phyloP scores from a whole-genome alignment of 92 coral and sea anemone genomes.

The Bergia puertoricense region DNA sequence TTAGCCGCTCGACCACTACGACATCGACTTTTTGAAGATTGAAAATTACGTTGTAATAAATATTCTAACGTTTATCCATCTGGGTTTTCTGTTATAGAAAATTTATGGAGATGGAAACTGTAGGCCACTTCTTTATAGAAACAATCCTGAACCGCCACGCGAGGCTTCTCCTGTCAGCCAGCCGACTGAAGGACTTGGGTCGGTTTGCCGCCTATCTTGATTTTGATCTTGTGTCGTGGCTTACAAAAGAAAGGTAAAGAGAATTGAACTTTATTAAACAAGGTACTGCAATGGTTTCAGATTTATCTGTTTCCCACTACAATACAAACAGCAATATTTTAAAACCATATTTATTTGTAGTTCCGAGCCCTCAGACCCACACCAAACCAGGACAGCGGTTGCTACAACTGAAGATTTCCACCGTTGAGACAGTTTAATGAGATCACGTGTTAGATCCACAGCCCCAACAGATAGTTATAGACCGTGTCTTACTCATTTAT shows the following conservation, averaged over 20 bases:
- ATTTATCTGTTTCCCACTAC: not conserved
- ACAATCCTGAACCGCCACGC: conserved; percentile 97
- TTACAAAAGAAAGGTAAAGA: conserved; percentile 87
- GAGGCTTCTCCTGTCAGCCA: conserved; percentile 74
- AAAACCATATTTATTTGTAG: no score
- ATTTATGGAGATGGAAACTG: conserved; percentile 63
- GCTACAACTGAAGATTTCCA: no score
- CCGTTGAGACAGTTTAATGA: no score
- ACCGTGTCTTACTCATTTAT: no score
- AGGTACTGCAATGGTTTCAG: not conserved
- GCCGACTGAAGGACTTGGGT: conserved; percentile 90
- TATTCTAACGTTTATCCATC: not conserved
- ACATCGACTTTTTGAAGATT: no score
- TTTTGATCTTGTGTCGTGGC: conserved; percentile 87
- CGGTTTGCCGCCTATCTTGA: conserved; percentile 90
- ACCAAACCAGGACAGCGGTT: no score
- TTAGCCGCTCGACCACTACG: no score
- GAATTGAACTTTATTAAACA: not conserved
- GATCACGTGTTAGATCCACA: no score
- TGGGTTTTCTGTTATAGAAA: conserved; percentile 34
- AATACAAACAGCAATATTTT: not conserved
- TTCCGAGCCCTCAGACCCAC: no score
- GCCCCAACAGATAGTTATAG: no score
- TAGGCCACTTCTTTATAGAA: conserved; percentile 90
- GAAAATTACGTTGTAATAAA: no score